Evolutionary conservation across 2,888 invertebrate species (phyloP), one percentile per base, ranked within the genome.

Genomic region (Drosophila hamatofila): DNA sequence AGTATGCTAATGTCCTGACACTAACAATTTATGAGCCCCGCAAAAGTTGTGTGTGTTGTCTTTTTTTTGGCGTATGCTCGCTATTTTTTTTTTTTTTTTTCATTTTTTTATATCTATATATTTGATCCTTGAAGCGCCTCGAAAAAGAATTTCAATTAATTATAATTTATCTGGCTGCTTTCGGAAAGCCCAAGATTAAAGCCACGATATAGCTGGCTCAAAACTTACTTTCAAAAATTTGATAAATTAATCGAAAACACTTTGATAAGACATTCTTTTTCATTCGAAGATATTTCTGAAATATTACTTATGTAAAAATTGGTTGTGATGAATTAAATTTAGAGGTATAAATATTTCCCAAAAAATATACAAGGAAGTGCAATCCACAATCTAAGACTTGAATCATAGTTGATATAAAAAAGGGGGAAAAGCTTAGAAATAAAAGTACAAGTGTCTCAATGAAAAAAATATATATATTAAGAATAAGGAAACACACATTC

Each of bases 111-210:
- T n/a, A 30, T 42, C 12, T n/a, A 9, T 39, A 48, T 12, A 12
- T 18, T 12, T 30, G 18, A 33, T 18, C 33, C 33, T 49, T 14
- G 33, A 64, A 57, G 60, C 56, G 52, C 41, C 62, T 68, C 61
- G 35, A 73, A 90, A 90, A 90, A 90, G 89, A 90, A 90, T 92
- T 91, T 90, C 91, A 92, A 92, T 91, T 91, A 91, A 90, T 83
- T 78, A 85, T 83, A 88, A 91, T 91, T 91, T 91, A 91, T 91
- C 88, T 61, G 61, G 30, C 64, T 67, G n/a, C n/a, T n/a, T n/a
- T n/a, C n/a, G n/a, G 49, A 62, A 80, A 78, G 65, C 41, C 18
- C 6, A 18, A 14, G 25, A 57, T 35, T 44, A 44, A n/a, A n/a
- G 23, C 35, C 16, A 2, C 30, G 8, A n/a, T n/a, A 21, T 30